These are phyloP conservation scores for Cerastis rubricosa DNA, from an alignment of 2,888 invertebrate species.

Conservation along the genomic window DNA sequence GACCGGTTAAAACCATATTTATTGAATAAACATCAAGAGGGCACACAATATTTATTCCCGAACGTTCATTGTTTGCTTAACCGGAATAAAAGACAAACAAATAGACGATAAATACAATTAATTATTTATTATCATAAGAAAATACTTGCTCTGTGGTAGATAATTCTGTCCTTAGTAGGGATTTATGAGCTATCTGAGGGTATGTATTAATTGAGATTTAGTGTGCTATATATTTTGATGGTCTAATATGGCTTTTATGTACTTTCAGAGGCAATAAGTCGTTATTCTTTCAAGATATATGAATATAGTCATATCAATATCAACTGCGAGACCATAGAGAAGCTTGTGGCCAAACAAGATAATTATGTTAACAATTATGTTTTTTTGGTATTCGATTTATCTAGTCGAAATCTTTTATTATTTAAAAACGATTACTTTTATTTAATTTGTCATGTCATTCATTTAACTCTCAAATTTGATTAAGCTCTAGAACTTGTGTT, in stretches of 20 bases:
- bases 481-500: too few species aligned
- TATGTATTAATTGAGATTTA: slow-evolving; percentile 59
- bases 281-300: background rate
- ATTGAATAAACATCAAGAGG: slow-evolving; percentile 42
- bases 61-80: slow-evolving; percentile 49
- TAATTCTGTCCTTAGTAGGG: slow-evolving; percentile 32
- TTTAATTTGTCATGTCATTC: too few species aligned
- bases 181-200: slow-evolving; percentile 46
- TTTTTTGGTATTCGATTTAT: too few species aligned
- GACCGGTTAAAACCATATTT: slow-evolving; percentile 42
- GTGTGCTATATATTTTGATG: slow-evolving; percentile 42
- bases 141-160: slow-evolving; percentile 44
- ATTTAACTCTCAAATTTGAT: too few species aligned
- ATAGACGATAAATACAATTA: slow-evolving; percentile 54
- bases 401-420: too few species aligned
- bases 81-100: slow-evolving; percentile 41
- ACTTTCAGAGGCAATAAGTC: background rate
- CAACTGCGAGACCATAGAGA: background rate
- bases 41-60: slow-evolving; percentile 45
- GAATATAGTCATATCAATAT: background rate
- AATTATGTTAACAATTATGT: too few species aligned
- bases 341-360: too few species aligned
- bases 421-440: too few species aligned
- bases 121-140: slow-evolving; percentile 54
- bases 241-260: slow-evolving; percentile 18